Conservation (phyloP, 2,797 vertebrate species). For the Lutjanus argentimaculatus region DNA sequence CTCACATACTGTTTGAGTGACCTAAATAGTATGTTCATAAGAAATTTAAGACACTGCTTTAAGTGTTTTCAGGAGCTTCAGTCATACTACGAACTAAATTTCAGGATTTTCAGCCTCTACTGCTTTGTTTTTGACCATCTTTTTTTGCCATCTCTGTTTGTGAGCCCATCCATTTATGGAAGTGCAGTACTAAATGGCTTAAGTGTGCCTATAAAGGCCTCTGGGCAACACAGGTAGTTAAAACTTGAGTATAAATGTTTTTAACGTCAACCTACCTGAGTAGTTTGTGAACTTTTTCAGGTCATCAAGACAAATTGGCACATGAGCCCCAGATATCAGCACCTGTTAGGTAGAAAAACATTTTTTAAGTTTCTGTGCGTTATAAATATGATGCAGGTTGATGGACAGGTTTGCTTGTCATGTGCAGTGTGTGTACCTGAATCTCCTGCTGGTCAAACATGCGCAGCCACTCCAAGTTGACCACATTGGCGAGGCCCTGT, state of each 20-base stretch:
- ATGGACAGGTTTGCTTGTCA: neutral
- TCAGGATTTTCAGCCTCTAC: neutral
- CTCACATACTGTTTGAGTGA: too few relatives aligned
- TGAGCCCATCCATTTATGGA: neutral
- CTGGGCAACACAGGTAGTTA: neutral
- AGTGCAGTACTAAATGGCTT: neutral
- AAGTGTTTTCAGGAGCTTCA: neutral
- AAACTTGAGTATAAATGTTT: neutral
- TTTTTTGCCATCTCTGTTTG: neutral
- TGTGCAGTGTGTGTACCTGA: conserved; percentile 87
- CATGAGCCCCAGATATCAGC: conserved; percentile 96
- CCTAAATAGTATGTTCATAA: too few relatives aligned
- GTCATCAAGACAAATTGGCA: conserved; percentile 97
- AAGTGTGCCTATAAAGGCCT: neutral
- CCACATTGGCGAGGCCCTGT: conserved; percentile 96
- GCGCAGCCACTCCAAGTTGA: conserved; percentile 97
- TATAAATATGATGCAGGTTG: neutral
- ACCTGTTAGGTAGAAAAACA: conserved; percentile 84
- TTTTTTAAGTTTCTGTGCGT: neutral
- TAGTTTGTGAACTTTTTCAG: conserved; percentile 98
- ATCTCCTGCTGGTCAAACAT: conserved; percentile 99
- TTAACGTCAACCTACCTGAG: conserved; percentile 87
- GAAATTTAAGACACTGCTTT: too few relatives aligned
- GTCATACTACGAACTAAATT: neutral
- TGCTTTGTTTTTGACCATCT: neutral